Evolutionary conservation across 2,797 vertebrate genomes (phyloP), one percentile per base, ranked within the genome.

Genomic region (Bucorvus abyssinicus): DNA sequence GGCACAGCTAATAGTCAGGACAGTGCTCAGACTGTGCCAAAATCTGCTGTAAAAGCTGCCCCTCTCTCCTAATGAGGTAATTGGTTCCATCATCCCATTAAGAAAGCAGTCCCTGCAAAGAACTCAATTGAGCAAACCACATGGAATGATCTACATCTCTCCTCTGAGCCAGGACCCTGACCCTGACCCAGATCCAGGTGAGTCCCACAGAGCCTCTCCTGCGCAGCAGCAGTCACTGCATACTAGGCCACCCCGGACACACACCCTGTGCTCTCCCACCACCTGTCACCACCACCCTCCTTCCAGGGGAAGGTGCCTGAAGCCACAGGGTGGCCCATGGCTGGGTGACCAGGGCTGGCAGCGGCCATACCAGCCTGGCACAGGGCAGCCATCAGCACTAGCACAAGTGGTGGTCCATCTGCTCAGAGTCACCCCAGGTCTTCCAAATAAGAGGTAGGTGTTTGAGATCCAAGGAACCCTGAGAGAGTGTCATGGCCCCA

Each of bases 41-140:
- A 86, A 82, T 47, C 52, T 50, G 70, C 65, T 16, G 8, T 84
- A 84, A 95, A 94, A 91, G 55, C 52, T 5, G 3, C 42, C 50
- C 42, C 36, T 61, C 64, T 94, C 64, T 89, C 90, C 88, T 91
- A 85, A 93, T 67, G 86, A 83, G 42, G 81, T 90, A 75, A 78
- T 55, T 90, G 87, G 84, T 84, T 40, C 74, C 87, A 71, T 90
- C 86, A 87, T 49, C 26, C 75, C 56, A 60, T 80, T 65, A 89
- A 77, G 34, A 87, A 85, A 65, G 63, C 49, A 55, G 42, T 20
- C 67, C 76, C 76, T 59, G 60, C 32, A 70, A 69, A 77, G 32
- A 50, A 32, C 56, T 90, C 83, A 83, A 18, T 78, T 90, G 75
- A 94, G 76, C 71, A 74, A 91, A 75, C 12, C 55, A 16, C 68